Base-by-base conservation (phyloP, 2,113 vertebrate genomes). In the Malaclemys terrapin region DNA sequence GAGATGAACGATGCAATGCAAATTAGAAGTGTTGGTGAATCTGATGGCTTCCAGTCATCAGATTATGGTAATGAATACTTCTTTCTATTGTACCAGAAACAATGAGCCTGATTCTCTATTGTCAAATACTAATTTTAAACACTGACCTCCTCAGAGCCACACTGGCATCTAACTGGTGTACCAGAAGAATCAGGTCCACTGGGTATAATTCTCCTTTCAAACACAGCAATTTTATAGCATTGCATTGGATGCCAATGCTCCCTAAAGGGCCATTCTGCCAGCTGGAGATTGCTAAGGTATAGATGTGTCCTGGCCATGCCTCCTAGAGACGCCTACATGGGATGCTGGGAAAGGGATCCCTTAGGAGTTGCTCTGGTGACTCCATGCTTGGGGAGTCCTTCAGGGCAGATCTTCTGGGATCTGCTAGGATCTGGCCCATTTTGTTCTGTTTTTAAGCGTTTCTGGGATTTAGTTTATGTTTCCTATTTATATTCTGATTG, bases 101-200 rank as follows among this genome's bases (percentile, higher is more conserved):
- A 7, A 17, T 3, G 4, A 47, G 24, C 69, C 42, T 10, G 1
- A 16, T 16, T 11, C 82, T 29, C 59, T 14, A 1, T 0, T 0
- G 27, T 52, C 35, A 2, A n/a, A 52, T 35, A 24, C 9, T 1
- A 1, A 47, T 54, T 54, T 20, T 47, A 79, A 9, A 12, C 0
- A 4, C 20, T 35, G 24, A 47, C 38, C 1, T 5, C 4, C 50
- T 52, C 45, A 84, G 31, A 38, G 22, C 29, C 27, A 3, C 1
- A 1, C 3, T 4, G 78, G 45, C 29, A 72, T 9, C 35, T 75
- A n/a, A 42, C 57, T 31, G 80, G 2, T 10, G 38, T 50, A 59
- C 25, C 19, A 50, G 54, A 8, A 65, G 2, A 65, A 59, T n/a
- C 6, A 7, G 2, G 4, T 47, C 78, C 78, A 10, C 25, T 42